Evolutionary conservation across 2,113 vertebrate genomes (phyloP).

Genomic region (Festucalex cinctus): DNA sequence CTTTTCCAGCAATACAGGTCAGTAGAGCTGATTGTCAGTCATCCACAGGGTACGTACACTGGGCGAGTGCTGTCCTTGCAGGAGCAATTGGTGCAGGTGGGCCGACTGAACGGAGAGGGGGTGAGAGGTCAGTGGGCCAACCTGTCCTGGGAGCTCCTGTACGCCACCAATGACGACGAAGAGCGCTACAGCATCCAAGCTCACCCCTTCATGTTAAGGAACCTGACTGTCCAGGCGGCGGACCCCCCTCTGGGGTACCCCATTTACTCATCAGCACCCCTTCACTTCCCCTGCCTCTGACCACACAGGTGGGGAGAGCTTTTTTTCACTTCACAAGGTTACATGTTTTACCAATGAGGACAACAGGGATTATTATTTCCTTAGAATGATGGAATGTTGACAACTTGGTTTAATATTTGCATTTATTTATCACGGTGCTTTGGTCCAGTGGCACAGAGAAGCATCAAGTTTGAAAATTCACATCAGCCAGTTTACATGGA

Average conservation of each 20-base stretch:
- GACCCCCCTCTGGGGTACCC: slow-evolving; percentile 95
- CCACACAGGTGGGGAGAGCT: background rate
- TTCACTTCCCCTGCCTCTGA: slow-evolving; percentile 84
- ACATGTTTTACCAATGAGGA: background rate
- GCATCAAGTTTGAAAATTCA: slow-evolving; percentile 11
- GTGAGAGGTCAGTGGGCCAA: slow-evolving; percentile 96
- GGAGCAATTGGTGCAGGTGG: slow-evolving; percentile 85
- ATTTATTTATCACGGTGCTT: slow-evolving; percentile 18
- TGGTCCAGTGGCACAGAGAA: slow-evolving; percentile 13
- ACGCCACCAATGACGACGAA: slow-evolving; percentile 95
- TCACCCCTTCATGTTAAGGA: slow-evolving; percentile 87
- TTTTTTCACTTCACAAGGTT: slow-evolving; percentile 6
- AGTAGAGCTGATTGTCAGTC: slow-evolving; percentile 5
- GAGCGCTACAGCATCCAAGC: slow-evolving; percentile 98
- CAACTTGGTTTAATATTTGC: slow-evolving; percentile 3
- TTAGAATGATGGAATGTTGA: background rate
- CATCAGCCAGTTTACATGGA: background rate
- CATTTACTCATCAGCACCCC: slow-evolving; percentile 86
- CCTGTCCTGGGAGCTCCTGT: slow-evolving; percentile 96
- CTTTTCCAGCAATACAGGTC: background rate
- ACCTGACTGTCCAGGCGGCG: slow-evolving; percentile 91
- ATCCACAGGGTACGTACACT: slow-evolving; percentile 86
- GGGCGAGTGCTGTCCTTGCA: slow-evolving; percentile 90
- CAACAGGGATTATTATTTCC: background rate
- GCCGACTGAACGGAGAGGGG: slow-evolving; percentile 85